Conservation (phyloP, 2,113 vertebrate species). For the Pionites leucogaster region DNA sequence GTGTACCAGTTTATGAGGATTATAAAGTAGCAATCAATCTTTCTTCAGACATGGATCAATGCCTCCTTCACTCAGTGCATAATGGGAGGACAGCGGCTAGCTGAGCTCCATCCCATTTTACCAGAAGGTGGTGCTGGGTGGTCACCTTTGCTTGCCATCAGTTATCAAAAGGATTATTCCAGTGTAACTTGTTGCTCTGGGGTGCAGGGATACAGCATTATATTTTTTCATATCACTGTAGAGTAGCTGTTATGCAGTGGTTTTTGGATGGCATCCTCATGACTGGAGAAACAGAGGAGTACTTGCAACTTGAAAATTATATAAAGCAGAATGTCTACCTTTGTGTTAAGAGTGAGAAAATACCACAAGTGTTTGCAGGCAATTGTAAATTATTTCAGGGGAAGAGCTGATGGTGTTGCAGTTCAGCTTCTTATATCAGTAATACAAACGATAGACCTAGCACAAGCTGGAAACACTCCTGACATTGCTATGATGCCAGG, state of each 20-base stretch:
- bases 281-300: neutral
- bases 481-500: neutral
- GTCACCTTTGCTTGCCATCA: neutral
- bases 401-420: neutral
- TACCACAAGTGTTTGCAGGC: neutral
- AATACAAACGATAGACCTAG: neutral
- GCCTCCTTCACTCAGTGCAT: neutral
- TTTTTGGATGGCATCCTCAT: neutral
- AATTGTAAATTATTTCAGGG: neutral
- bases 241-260: neutral
- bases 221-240: neutral
- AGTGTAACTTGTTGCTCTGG: neutral
- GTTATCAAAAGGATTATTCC: neutral
- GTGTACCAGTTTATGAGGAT: constrained; percentile 11
- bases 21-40: constrained; percentile 51
- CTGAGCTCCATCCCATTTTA: fast-evolving
- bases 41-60: constrained; percentile 16
- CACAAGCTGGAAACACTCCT: neutral
- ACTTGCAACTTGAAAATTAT: neutral
- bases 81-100: neutral
- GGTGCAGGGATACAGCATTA: neutral
- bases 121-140: constrained; percentile 8
- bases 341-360: neutral
- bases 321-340: neutral
- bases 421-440: neutral